phyloP scores from a whole-genome alignment of 1,140 invertebrate genomes.

The Leptinotarsa defecta region DNA sequence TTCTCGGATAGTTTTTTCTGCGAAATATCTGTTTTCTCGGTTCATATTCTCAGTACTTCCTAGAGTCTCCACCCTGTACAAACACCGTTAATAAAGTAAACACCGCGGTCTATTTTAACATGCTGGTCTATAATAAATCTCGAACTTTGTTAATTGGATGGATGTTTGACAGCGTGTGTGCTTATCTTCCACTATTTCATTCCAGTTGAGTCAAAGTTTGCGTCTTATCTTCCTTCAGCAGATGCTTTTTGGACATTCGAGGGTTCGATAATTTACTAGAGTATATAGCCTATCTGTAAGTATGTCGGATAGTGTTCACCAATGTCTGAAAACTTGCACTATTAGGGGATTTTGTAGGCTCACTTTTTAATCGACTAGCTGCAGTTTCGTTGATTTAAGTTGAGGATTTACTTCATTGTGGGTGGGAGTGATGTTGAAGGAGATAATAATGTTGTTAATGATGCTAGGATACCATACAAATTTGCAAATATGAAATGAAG shows the following conservation, averaged over 20 bases:
- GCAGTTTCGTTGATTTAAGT: not conserved
- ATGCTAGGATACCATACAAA: too few relatives aligned
- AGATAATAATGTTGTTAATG: too few relatives aligned
- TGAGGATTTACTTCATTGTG: not conserved
- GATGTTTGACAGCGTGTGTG: conserved; percentile 44
- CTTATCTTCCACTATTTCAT: conserved; percentile 38
- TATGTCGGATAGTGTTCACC: not conserved
- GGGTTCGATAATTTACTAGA: conserved; percentile 13
- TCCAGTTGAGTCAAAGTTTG: conserved; percentile 14
- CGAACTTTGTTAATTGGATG: conserved; percentile 42
- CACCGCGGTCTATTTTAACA: conserved; percentile 40
- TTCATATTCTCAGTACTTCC: not conserved
- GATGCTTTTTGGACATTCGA: conserved; percentile 29
- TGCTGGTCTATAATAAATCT: conserved; percentile 38
- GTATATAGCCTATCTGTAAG: not conserved
- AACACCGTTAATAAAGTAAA: conserved; percentile 34
- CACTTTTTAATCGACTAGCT: not conserved
- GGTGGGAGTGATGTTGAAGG: not conserved
- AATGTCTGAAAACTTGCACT: not conserved
- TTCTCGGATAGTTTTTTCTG: too few relatives aligned
- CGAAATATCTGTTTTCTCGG: too few relatives aligned
- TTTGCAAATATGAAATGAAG: too few relatives aligned
- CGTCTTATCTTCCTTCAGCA: conserved; percentile 36
- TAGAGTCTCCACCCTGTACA: not conserved
- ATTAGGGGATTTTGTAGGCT: not conserved